Conservation (phyloP, 2,888 invertebrate genomes). For the Cryptocheilus praepositus region DNA sequence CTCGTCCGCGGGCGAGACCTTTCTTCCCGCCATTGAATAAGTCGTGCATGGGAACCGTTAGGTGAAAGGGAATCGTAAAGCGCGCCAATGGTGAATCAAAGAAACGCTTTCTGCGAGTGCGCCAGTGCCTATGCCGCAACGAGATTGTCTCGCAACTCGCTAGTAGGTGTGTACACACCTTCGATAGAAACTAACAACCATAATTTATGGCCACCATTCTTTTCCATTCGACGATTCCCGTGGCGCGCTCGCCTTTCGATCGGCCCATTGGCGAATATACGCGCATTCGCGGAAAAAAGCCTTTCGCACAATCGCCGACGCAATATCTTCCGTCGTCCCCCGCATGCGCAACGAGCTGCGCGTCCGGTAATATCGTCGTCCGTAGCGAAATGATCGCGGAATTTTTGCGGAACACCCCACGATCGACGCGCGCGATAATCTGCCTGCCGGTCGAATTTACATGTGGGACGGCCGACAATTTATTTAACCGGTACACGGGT, state of each 20-base stretch:
- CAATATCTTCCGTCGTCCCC: no score
- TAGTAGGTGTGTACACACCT: constrained; percentile 48
- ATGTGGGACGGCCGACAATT: no score
- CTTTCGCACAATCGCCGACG: constrained; percentile 5
- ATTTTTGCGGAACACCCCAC: no score
- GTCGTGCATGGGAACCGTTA: constrained; percentile 56
- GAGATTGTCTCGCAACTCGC: constrained; percentile 51
- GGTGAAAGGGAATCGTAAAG: constrained; percentile 55
- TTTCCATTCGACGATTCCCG: constrained; percentile 18
- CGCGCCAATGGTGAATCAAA: constrained; percentile 44
- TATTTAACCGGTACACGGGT: no score
- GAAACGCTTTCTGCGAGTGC: constrained; percentile 48
- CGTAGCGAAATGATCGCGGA: no score
- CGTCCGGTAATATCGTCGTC: no score
- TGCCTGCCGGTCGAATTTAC: no score
- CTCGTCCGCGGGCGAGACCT: constrained; percentile 26
- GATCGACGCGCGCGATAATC: no score
- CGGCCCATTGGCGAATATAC: neutral
- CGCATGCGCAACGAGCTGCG: no score
- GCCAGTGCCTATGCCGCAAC: constrained; percentile 12
- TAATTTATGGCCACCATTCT: constrained; percentile 45
- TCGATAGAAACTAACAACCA: constrained; percentile 35
- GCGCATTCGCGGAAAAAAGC: neutral
- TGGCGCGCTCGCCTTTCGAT: neutral
- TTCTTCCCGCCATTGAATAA: constrained; percentile 46